These are phyloP conservation scores for Germaria angustata DNA, from an alignment of 2,888 invertebrate species.

Conservation along the genomic window DNA sequence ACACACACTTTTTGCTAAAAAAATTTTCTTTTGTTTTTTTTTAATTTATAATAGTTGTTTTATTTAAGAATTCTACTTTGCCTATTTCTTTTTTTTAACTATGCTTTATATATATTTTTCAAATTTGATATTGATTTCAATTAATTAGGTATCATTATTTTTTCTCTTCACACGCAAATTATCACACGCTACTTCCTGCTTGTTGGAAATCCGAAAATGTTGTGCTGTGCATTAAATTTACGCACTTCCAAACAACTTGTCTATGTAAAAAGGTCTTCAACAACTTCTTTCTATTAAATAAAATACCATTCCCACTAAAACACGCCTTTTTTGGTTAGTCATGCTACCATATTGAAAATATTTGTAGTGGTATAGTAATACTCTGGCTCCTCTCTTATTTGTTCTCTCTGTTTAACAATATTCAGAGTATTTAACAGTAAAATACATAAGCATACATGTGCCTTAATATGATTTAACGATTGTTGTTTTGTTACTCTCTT, in stretches of 20 bases:
- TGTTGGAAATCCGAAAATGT: constrained; percentile 78
- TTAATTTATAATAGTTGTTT: background rate
- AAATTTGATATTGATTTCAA: background rate
- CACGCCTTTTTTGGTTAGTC: constrained; percentile 68
- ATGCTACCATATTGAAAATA: constrained; percentile 69
- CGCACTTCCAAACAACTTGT: constrained; percentile 69
- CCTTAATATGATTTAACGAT: background rate
- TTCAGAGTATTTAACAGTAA: background rate
- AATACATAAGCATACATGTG: background rate
- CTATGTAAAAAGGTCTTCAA: constrained; percentile 60
- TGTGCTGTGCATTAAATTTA: constrained; percentile 71
- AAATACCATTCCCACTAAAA: constrained; percentile 14
- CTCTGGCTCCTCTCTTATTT: constrained; percentile 24
- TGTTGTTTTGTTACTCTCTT: background rate
- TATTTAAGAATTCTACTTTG: background rate
- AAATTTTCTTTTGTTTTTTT: background rate
- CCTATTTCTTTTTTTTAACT: background rate
- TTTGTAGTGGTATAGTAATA: background rate
- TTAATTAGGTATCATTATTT: too few species aligned
- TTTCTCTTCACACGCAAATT: constrained; percentile 51
- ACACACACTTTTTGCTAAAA: background rate
- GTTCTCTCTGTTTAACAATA: constrained; percentile 1
- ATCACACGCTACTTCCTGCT: constrained; percentile 71
- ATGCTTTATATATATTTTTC: background rate
- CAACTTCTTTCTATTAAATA: constrained; percentile 60